Evolutionary conservation across 2,888 invertebrate species (phyloP).

Genomic region (Eristalis tenax): DNA sequence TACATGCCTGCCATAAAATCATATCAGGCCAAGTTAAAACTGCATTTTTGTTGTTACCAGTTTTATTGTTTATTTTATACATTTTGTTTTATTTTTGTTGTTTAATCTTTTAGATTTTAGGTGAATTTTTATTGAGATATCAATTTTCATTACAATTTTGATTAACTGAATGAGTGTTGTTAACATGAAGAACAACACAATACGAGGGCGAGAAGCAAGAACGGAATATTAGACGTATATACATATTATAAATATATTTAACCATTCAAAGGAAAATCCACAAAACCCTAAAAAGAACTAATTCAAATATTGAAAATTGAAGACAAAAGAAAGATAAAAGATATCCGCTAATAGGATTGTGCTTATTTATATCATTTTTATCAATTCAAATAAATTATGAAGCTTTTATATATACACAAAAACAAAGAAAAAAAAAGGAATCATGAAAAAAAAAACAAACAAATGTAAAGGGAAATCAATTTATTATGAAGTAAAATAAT

Average conservation of each 20-base stretch:
- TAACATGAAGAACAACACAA: not conserved
- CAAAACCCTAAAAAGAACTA: conserved; percentile 32
- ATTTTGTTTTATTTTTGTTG: not conserved
- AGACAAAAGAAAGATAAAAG: conserved; percentile 42
- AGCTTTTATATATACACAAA: conserved; percentile 56
- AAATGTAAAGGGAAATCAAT: conserved; percentile 70
- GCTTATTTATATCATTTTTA: conserved; percentile 70
- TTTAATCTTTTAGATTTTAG: not conserved
- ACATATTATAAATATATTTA: conserved; percentile 49
- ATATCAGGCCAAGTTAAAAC: conserved; percentile 9
- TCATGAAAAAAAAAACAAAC: conserved; percentile 29
- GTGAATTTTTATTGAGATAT: conserved; percentile 12
- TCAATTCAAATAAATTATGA: conserved; percentile 65
- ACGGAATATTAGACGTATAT: conserved; percentile 20
- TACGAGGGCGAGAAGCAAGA: not conserved
- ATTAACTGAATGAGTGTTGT: conserved; percentile 18
- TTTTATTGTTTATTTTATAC: not conserved
- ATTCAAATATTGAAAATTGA: conserved; percentile 41
- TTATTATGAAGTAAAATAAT: conserved; percentile 58
- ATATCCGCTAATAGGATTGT: conserved; percentile 58
- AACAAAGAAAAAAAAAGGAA: conserved; percentile 5
- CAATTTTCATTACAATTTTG: conserved; percentile 1
- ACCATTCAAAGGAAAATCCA: conserved; percentile 29
- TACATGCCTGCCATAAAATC: conserved; percentile 50
- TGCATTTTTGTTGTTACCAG: conserved; percentile 36